Conservation (phyloP, 2,797 vertebrate genomes). For the Enteromius unitaeniatus region DNA sequence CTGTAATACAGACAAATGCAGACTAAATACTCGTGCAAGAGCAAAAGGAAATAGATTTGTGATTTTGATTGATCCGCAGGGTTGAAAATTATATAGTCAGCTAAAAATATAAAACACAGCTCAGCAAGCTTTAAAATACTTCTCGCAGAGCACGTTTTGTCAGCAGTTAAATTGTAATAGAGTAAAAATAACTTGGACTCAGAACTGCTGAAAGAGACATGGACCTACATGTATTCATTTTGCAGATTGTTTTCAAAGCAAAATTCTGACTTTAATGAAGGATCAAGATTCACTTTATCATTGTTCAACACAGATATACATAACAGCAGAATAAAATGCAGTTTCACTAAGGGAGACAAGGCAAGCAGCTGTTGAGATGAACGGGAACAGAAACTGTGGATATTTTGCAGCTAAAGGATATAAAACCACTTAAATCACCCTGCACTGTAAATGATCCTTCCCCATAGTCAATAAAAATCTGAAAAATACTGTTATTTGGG, state of each 20-base stretch:
- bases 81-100: neutral
- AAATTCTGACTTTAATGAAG: neutral
- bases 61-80: slow-evolving; percentile 4
- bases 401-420: neutral
- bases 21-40: neutral
- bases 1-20: neutral
- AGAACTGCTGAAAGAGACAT: neutral
- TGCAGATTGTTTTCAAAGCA: neutral
- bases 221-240: neutral
- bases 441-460: neutral
- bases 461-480: neutral
- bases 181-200: slow-evolving; percentile 11
- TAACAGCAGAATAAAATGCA: neutral
- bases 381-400: neutral
- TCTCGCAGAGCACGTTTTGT: neutral
- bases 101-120: slow-evolving; percentile 20
- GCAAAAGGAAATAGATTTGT: neutral
- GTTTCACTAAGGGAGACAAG: neutral
- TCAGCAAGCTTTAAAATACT: slow-evolving; percentile 8
- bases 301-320: neutral
- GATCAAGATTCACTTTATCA: neutral
- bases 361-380: neutral
- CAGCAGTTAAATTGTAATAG: slow-evolving; percentile 19
- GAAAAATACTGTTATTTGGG: neutral
- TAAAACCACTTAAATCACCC: neutral